Base-by-base conservation (phyloP, 2,888 invertebrate genomes). In the Parnassius mnemosyne region DNA sequence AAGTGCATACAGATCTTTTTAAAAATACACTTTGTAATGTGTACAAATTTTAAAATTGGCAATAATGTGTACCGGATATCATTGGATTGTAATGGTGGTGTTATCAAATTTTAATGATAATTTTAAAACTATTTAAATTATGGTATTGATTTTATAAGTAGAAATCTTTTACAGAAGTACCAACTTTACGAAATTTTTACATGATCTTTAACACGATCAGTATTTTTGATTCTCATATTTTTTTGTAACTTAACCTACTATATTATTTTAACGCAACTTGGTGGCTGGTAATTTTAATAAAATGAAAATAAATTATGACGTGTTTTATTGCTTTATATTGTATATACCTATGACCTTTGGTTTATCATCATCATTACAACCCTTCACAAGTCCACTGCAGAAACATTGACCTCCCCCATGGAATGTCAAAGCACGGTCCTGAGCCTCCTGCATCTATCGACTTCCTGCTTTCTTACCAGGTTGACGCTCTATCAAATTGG, bases 171-270 rank as follows among this genome's bases (percentile, higher is more conserved):
- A 25, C 25, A 16, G 25, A 57, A 51, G 42, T 16, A 57, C 42
- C 49, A 50, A 54, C 16, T 60, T 54, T 60, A 54, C 25, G 60
- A 60, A 60, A 49, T 54, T 10, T 60, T 60, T 60, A 60, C 54
- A 55, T 41, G 16, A 54, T 60, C 54, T 57, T 43, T 57, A 56
- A 16, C 44, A 57, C 44, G 57, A 57, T 57, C 62, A 65, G 65
- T 65, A 65, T 65, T 65, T 60, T 53, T 56, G 53, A 54, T 57
- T 57, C 61, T 61, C 51, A 42, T 65, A 54, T 52, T 59, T 52
- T 47, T 59, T 52, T 63, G 56, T 61, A 56, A 51, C 34, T 51
- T 55, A 55, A 43, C 51, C 55, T 58, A 58, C 56, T 52, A 60
- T 63, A 49, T 52, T 13, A 49, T 43, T 60, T 60, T 60, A 49